Base-by-base conservation (phyloP, 2,797 vertebrate species). In the Lacerta viridis region DNA sequence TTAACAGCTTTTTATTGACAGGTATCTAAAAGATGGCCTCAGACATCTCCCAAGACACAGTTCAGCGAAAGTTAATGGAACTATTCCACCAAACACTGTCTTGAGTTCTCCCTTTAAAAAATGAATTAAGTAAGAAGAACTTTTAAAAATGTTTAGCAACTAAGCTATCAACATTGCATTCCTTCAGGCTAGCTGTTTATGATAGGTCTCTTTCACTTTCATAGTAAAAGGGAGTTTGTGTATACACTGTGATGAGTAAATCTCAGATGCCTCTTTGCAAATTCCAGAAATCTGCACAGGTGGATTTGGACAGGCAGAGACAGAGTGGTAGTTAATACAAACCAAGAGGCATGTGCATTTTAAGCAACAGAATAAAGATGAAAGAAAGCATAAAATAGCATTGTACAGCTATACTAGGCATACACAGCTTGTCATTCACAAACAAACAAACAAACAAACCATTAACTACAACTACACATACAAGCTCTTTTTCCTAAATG, bases 41-140 rank as follows among this genome's bases (percentile, higher is more conserved):
- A 85, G n/a, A 84, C 27, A 92, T 69, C 50, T 88, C 27, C 83
- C 64, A 88, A 88, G 78, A 90, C 83, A 23, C n/a, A 68, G 1
- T 87, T 66, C 55, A 85, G 90, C 74, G n/a, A 89, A 87, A 20
- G 36, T 1, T 9, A 0, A 25, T 78, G 17, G 68, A 66, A 87
- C 86, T 86, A 74, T 36, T n/a, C 68, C 20, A 36, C 82, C 36
- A 55, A 0, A 0, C 81, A 90, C 85, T 90, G 41, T 50, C 33
- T 92, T 64, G 41, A 33, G 33, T 23, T 84, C 20, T 91, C 50
- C 80, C 13, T 55, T 13, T 88, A 89, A 25, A 23, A 92, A 83
- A 74, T 43, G 72, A 77, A 87, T 87, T 75, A 81, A 88, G 90
- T 83, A 1, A 41, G 7, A 82, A 87, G 68, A 80, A 41, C 25